These are phyloP conservation scores for Platycercus adscitus DNA, from an alignment of 2,113 vertebrate genomes.

Conservation along the genomic window DNA sequence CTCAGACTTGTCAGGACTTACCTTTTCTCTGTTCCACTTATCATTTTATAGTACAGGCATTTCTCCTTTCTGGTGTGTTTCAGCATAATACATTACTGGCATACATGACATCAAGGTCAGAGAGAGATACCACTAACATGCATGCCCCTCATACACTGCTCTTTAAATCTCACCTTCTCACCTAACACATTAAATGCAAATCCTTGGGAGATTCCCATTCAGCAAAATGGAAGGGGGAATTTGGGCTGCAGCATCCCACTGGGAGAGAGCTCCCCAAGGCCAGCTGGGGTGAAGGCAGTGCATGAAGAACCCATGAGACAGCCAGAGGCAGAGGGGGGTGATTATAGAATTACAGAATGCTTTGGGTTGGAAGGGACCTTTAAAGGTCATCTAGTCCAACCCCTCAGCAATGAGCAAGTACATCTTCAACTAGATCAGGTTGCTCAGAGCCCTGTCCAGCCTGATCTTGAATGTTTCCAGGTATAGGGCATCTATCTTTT, in stretches of 20 bases:
- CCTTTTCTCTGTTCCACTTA: background rate
- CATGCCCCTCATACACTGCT: background rate
- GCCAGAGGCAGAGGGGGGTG: background rate
- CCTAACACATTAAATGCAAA: background rate
- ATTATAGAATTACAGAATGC: fast-evolving
- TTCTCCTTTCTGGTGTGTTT: background rate
- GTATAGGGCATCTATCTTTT: background rate
- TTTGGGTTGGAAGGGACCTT: background rate
- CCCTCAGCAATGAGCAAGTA: background rate
- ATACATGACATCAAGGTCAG: background rate
- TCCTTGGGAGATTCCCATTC: background rate
- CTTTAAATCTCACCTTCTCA: background rate
- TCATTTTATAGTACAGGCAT: background rate
- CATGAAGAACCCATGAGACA: background rate
- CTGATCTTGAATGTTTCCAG: background rate
- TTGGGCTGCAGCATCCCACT: background rate
- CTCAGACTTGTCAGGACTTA: background rate
- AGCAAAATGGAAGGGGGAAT: background rate
- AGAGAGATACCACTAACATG: background rate
- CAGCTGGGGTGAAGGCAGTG: fast-evolving
- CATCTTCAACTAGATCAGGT: background rate
- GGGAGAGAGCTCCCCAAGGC: background rate
- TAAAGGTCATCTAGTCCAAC: background rate
- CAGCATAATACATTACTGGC: background rate
- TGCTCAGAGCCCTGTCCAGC: background rate